Evolutionary conservation across 92 coral and sea anemone genomes (phyloP).

Genomic region (Porites cylindrica): DNA sequence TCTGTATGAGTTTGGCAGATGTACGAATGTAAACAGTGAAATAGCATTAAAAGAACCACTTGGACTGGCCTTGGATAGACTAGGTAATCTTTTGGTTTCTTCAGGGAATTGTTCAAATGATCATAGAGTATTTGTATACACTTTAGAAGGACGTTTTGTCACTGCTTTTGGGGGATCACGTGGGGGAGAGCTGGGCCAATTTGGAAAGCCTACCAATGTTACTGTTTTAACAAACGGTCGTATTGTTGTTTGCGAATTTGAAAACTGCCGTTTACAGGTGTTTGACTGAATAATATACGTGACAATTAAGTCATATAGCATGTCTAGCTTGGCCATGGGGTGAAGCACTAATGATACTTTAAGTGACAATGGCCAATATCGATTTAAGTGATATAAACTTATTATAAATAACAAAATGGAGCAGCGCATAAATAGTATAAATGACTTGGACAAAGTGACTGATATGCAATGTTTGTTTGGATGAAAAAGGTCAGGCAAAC

Average conservation of each 20-base stretch:
- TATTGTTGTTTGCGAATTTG: conserved; percentile 58
- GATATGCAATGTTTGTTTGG: too few species aligned
- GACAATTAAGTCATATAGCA: too few species aligned
- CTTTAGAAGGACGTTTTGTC: conserved; percentile 33
- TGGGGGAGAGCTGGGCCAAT: conserved; percentile 54
- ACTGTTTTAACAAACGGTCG: conserved; percentile 58
- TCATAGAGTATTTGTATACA: conserved; percentile 52
- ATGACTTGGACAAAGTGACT: too few species aligned
- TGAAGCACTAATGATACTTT: too few species aligned
- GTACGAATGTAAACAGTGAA: neutral
- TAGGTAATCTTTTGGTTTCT: neutral
- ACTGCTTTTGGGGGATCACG: conserved; percentile 37
- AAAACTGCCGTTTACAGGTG: conserved; percentile 44
- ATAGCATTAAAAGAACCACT: neutral
- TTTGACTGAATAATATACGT: neutral
- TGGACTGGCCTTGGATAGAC: conserved; percentile 11
- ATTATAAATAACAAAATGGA: too few species aligned
- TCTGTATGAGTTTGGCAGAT: conserved; percentile 17
- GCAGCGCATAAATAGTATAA: too few species aligned
- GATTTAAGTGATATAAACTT: too few species aligned
- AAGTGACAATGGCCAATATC: too few species aligned
- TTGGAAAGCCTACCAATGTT: conserved; percentile 31
- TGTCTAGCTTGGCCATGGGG: too few species aligned
- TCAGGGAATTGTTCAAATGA: neutral
- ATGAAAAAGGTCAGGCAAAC: too few species aligned